These are phyloP conservation scores for Halcyon senegalensis DNA, from an alignment of 2,113 vertebrate genomes.

Conservation along the genomic window DNA sequence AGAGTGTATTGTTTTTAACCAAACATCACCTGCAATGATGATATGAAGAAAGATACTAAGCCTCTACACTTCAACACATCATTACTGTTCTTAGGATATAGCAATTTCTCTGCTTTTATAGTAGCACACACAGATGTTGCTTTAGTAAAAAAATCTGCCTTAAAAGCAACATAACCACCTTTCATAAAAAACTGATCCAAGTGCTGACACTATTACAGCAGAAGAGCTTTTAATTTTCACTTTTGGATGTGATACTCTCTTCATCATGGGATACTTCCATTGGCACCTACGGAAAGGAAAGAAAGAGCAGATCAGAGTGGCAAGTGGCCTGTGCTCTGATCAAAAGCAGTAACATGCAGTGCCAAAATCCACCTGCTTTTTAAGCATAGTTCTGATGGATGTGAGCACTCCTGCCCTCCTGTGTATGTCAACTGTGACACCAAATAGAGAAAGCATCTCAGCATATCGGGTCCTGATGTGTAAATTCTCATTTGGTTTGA, in stretches of 20 bases:
- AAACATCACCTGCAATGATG: not conserved
- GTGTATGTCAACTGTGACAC: not conserved
- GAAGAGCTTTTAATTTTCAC: not conserved
- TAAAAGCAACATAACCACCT: not conserved
- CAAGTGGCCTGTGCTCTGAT: not conserved
- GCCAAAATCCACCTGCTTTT: not conserved
- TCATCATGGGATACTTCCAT: not conserved
- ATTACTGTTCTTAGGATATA: not conserved
- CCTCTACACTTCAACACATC: not conserved
- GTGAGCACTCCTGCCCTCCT: not conserved
- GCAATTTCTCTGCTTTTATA: not conserved
- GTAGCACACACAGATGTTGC: not conserved
- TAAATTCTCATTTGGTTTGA: constrained; percentile 8
- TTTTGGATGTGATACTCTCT: not conserved
- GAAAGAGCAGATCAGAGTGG: not conserved
- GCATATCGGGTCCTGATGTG: not conserved
- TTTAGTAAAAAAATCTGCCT: not conserved
- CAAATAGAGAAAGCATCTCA: constrained; percentile 10
- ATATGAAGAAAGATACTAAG: not conserved
- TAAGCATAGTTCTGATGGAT: not conserved
- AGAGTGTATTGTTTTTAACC: not conserved
- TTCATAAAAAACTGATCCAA: not conserved
- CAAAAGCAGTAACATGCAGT: not conserved
- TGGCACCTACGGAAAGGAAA: not conserved
- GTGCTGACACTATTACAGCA: not conserved